A percentile compares a stretch with the other conserved stretches of the same genome.
phyloP scores from a whole-genome alignment of 2,113 vertebrate species.

The Stigmatopora argus region DNA sequence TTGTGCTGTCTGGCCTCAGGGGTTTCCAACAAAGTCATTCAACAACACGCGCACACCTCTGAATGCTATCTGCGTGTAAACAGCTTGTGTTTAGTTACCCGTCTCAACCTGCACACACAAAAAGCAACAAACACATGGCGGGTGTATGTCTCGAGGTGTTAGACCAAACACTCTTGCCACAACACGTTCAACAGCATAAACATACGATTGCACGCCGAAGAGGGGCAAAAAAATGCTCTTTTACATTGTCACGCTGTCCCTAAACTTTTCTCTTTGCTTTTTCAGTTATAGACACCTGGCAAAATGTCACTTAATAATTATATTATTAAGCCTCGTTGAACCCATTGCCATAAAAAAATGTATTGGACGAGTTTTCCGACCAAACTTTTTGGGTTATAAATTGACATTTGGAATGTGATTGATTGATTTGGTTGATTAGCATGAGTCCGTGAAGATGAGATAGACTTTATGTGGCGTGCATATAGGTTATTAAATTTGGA shows the following conservation, averaged over 20 bases:
- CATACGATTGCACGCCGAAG: constrained; percentile 20
- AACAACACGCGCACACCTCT: constrained; percentile 34
- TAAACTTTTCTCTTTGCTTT: not conserved
- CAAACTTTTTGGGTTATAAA: too few relatives aligned
- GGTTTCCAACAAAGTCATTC: constrained; percentile 4
- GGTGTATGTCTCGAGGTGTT: constrained; percentile 37
- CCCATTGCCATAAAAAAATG: too few relatives aligned
- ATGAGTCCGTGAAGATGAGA: too few relatives aligned
- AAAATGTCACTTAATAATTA: not conserved
- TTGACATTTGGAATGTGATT: too few relatives aligned
- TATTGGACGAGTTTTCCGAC: too few relatives aligned
- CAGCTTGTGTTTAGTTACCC: constrained; percentile 62
- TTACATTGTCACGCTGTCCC: not conserved
- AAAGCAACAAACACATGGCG: constrained; percentile 31
- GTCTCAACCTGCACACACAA: constrained; percentile 62
- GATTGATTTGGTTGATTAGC: too few relatives aligned
- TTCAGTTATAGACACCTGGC: not conserved
- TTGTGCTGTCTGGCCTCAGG: constrained; percentile 30
- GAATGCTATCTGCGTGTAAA: constrained; percentile 56
- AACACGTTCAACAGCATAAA: constrained; percentile 48
- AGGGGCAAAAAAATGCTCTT: constrained; percentile 2
- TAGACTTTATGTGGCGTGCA: too few relatives aligned
- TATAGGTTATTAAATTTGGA: too few relatives aligned
- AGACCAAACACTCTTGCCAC: constrained; percentile 47
- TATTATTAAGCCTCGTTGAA: too few relatives aligned